Evolutionary conservation across 2,888 invertebrate species (phyloP), one percentile per base, ranked within the genome.

Genomic region (Herminia tarsipennalis): DNA sequence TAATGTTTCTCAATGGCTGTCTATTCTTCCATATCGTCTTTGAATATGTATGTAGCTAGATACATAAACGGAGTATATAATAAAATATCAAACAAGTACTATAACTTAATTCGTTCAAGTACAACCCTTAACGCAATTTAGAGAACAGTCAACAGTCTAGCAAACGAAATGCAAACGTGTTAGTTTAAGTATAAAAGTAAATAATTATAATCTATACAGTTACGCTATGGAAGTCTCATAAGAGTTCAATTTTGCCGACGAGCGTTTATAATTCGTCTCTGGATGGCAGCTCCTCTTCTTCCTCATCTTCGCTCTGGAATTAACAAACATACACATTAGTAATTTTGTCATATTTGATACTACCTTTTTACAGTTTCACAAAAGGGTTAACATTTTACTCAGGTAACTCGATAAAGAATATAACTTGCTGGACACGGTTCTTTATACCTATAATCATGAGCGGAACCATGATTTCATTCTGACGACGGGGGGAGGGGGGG

Each of bases 241-340:
- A 66, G 76, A 78, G 78, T 69, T 74, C 58, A 59, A 3, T 17
- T 60, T 48, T 59, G 70, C 62, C 68, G 68, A 67, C 30, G 43
- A 48, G 62, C 62, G 77, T 83, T 95, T 96, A 96, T 93, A 96
- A 93, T 88, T 96, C 96, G 81, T 96, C 96, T 78, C 95, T 95
- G 75, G 94, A 92, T 66, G 94, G 94, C 67, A 92, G 86, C 69
- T 95, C 95, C 35, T 95, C 95, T 52, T 96, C 95, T 67, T 95
- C 95, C 28, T 94, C 94, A 59, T 93, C 94, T 69, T 94, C 90
- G 60, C 77, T 87, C 90, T 91, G 88, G 48, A 79, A 62, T 27
- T 16, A 17, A 42, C 4, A 47, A 24, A 32, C 52, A 44, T 28
- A 28, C 16, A 27, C 24, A 30, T 20, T 34, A 42, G 17, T 12